These are phyloP conservation scores for Yoshiicerus persimilis DNA, from an alignment of 1,140 invertebrate species.

Conservation along the genomic window DNA sequence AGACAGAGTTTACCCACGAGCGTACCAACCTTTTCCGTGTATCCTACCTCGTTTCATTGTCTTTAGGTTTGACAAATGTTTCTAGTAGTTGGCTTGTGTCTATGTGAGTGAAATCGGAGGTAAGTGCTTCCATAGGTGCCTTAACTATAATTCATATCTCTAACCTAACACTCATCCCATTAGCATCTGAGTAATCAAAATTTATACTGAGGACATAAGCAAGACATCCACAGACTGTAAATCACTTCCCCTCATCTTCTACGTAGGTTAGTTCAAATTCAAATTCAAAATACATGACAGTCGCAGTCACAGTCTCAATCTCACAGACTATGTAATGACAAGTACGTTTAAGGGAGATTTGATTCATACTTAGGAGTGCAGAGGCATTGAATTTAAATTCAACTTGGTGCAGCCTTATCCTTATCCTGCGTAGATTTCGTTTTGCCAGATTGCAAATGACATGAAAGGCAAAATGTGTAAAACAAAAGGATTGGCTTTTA, in stretches of 20 bases:
- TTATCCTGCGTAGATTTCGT: not conserved
- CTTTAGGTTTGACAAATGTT: not conserved
- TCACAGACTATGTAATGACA: not conserved
- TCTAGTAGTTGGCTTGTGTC: not conserved
- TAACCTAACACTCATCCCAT: not conserved
- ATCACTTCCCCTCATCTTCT: not conserved
- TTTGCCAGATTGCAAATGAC: not conserved
- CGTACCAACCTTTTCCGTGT: not conserved
- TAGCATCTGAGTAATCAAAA: not conserved
- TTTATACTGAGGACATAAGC: not conserved
- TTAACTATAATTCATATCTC: not conserved
- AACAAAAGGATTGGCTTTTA: not conserved
- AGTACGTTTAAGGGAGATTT: conserved; percentile 11
- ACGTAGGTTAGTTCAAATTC: not conserved
- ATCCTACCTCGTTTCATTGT: not conserved
- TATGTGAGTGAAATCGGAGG: not conserved
- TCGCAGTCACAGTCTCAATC: not conserved
- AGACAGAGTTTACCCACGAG: not conserved
- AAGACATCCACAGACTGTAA: not conserved
- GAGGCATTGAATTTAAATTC: not conserved
- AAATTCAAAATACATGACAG: not conserved
- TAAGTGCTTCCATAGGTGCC: not conserved
- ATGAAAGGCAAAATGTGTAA: not conserved
- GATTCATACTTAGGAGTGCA: not conserved
- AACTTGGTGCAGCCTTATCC: not conserved